Evolutionary conservation across 2,888 invertebrate genomes (phyloP), one percentile per base, ranked within the genome.

Genomic region (Cetonia aurata): DNA sequence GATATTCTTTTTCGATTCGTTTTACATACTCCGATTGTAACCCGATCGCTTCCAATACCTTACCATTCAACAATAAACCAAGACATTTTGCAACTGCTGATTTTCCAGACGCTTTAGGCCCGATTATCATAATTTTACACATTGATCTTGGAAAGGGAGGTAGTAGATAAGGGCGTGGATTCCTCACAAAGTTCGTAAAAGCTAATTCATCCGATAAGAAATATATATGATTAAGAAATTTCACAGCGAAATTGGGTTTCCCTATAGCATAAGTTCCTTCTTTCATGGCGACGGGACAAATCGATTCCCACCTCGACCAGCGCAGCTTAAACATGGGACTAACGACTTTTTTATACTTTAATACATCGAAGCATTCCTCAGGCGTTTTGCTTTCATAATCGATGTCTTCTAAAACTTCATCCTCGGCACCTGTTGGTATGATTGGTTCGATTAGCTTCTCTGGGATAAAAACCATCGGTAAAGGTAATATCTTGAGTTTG

Each of bases 201-300:
- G 87, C 84, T 41, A 87, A 83, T 57, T 86, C 79, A 25, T 89
- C 86, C 17, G 88, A 86, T 56, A 90, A 79, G 57, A 91, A 85
- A 79, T 87, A 91, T 3, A 92, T 84, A 77, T 88, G 87, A 79
- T 89, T 89, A 79, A 90, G 86, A 76, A 90, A 90, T 42, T 85
- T 83, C 0, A 90, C 88, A 0, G 89, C 87, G 75, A 85, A 86
- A 79, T 88, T 87, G 0, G 87, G 81, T 60, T 84, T 82, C 17
- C 92, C 92, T 37, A 81, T 77, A 12, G 83, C 77, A 55, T 86
- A 83, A 66, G 80, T 82, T n/a, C 91, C 88, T 72, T 86, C 84
- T 74, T 86, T 86, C 75, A 91, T 84, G 74, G 89, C 87, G 2
- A 92, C 89, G 4, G 92, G 92, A 78, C 92, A 92, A 75, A 87